These are phyloP conservation scores for Helleia helle DNA, from an alignment of 2,888 invertebrate species.

Conservation along the genomic window DNA sequence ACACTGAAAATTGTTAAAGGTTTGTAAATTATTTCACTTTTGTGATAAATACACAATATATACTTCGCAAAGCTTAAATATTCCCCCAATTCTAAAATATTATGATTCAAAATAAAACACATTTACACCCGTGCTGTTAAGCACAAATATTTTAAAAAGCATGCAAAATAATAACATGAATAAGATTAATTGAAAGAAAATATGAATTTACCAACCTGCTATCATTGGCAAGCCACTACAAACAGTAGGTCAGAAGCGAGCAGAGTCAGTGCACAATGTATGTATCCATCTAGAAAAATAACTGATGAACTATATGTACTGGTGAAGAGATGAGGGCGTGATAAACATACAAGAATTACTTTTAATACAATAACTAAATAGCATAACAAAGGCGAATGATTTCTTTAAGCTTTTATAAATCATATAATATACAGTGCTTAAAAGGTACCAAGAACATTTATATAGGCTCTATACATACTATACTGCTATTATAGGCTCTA, in stretches of 20 bases:
- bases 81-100: too few relatives aligned
- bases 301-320: conserved; percentile 23
- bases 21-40: too few relatives aligned
- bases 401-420: too few relatives aligned
- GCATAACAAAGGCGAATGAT: too few relatives aligned
- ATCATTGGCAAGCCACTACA: conserved; percentile 21
- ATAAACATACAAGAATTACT: neutral
- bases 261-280: conserved; percentile 25
- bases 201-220: conserved; percentile 23
- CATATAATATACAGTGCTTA: too few relatives aligned
- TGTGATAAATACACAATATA: too few relatives aligned
- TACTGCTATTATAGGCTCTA: too few relatives aligned
- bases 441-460: too few relatives aligned
- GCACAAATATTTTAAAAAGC: too few relatives aligned
- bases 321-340: conserved; percentile 6
- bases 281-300: conserved; percentile 42
- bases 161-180: neutral
- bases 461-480: too few relatives aligned
- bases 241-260: conserved; percentile 23
- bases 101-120: neutral
- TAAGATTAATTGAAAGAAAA: conserved; percentile 4
- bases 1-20: conserved; percentile 46
- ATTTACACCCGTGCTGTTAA: too few relatives aligned
- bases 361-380: neutral
- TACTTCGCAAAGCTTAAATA: too few relatives aligned